Percentiles rank a stretch among this genome's conserved stretches.
Evolutionary conservation across 2,888 invertebrate species (phyloP).

Genomic region (Acheta domesticus): DNA sequence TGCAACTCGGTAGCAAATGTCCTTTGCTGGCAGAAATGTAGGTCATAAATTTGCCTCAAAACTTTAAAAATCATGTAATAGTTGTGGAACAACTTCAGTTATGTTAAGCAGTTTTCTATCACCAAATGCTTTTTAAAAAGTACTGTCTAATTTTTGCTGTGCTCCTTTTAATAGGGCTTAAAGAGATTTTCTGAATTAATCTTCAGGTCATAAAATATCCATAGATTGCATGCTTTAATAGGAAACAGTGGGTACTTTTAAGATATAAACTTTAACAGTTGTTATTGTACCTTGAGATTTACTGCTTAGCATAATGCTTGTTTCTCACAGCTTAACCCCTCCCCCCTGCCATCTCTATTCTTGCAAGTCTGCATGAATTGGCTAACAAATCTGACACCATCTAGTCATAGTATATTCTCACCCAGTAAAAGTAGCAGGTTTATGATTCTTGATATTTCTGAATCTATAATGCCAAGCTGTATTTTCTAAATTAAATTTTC

Average conservation of each 20-base stretch:
- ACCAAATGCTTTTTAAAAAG: neutral
- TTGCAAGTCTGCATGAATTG: neutral
- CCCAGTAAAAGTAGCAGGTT: neutral
- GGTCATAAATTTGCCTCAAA: neutral
- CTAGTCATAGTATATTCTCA: neutral
- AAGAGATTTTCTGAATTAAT: no score
- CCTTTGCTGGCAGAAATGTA: slow-evolving; percentile 18
- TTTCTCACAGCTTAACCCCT: neutral
- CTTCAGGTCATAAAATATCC: no score
- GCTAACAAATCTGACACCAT: neutral
- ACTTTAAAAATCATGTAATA: neutral
- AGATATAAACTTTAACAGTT: neutral
- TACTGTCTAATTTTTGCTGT: neutral
- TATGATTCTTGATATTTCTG: neutral
- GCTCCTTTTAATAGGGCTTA: no score
- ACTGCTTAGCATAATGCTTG: neutral
- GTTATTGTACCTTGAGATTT: neutral
- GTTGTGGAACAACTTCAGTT: neutral
- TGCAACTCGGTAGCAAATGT: neutral
- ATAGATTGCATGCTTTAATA: neutral
- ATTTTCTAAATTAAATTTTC: neutral
- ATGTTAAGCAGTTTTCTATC: neutral
- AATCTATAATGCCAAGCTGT: neutral
- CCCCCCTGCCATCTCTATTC: neutral
- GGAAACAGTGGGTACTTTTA: neutral